Evolutionary conservation across 2,888 invertebrate species (phyloP), one percentile per base, ranked within the genome.

Genomic region (Nasonia oneida): DNA sequence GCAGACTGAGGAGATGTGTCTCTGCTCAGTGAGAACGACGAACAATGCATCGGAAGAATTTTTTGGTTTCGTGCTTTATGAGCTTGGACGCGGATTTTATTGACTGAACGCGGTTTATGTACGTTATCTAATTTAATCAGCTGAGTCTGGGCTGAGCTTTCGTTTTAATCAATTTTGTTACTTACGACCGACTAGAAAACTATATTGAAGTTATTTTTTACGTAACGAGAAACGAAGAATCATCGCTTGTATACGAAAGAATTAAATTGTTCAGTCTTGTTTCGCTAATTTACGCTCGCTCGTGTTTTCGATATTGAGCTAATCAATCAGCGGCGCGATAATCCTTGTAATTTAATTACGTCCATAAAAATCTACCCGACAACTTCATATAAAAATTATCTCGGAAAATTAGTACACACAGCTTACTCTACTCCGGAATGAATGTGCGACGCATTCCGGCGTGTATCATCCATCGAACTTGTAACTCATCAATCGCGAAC

Each of bases 1-100:
- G 29, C 50, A 89, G 90, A 90, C 89, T 89, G 89, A 90, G 89
- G 89, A 89, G 29, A 29, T 29, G 29, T 79, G 67, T 29, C 47
- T 67, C 47, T 29, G 1, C 29, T 29, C 29, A 29, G 29, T 29
- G 29, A 29, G 81, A 37, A 53, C 73, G 42, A 10, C 2, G 23
- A 67, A 82, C 75, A 82, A 82, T 75, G 23, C 29, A 42, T 33
- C 33, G 23, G 75, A 18, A 50, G 1, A 18, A 47, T 39, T 82
- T 81, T 61, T 42, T 81, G 3, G 37, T 50, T 42, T 18, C 10
- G n/a, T 18, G 14, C 4, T 42, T 10, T n/a, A 6, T 4, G 29
- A 10, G 47, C 47, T 10, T 47, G 42, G 42, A 8, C 8, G 42
- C 2, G 15, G 8, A 33, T 6, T 71, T 80, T 73, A 73, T 57